phyloP scores from a whole-genome alignment of 1,140 invertebrate species.

The Heliconius melpomene region DNA sequence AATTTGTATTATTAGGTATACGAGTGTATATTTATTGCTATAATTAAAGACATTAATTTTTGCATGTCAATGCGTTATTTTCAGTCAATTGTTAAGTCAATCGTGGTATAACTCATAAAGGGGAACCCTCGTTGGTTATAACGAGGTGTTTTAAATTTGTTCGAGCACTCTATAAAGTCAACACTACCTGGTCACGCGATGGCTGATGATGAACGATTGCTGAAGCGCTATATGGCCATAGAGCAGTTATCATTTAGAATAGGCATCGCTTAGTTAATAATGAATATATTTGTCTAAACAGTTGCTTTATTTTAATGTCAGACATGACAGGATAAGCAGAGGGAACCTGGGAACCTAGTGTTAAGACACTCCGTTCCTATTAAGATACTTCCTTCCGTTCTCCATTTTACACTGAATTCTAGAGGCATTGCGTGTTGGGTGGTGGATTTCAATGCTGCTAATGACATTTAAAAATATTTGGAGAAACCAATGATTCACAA shows the following conservation, averaged over 20 bases:
- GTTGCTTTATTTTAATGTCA: not conserved
- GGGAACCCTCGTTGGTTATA: slow-evolving; percentile 49
- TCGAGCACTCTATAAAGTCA: slow-evolving; percentile 74
- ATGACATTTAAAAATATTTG: not conserved
- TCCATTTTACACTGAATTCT: too few species aligned
- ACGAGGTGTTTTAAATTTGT: slow-evolving; percentile 73
- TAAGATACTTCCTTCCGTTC: too few species aligned
- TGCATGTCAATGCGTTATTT: slow-evolving; percentile 39
- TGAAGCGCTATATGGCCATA: slow-evolving; percentile 26
- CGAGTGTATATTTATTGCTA: not conserved
- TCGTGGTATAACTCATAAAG: slow-evolving; percentile 44
- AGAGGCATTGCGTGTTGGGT: too few species aligned
- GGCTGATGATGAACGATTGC: slow-evolving; percentile 59
- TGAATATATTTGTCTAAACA: not conserved
- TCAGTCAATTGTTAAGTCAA: slow-evolving; percentile 28
- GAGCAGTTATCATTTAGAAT: slow-evolving; percentile 1
- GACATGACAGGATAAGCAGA: too few species aligned
- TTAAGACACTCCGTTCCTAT: too few species aligned
- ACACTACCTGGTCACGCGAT: slow-evolving; percentile 71
- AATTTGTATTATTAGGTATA: not conserved
- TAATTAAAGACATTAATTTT: slow-evolving; percentile 5
- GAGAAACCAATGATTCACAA: not conserved
- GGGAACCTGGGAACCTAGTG: too few species aligned
- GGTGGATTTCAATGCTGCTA: too few species aligned
- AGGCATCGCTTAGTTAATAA: not conserved